Percentiles rank a stretch among this genome's conserved stretches.
Conservation (phyloP, 2,888 invertebrate genomes). For the Drosophila falleni region DNA sequence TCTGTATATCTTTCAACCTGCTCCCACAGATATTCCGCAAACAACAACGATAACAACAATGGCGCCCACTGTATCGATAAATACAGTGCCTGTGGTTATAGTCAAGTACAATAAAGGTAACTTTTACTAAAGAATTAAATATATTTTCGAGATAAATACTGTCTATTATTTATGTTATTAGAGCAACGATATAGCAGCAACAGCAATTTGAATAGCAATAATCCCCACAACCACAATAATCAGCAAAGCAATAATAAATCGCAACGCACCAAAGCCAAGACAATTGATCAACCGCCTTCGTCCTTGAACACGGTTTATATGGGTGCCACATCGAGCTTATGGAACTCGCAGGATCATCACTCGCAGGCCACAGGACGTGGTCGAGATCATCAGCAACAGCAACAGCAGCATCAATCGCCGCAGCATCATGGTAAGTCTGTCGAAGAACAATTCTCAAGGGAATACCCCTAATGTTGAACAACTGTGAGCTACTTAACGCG, state of each 20-base stretch:
- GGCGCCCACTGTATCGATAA: conserved; percentile 84
- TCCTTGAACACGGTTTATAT: conserved; percentile 83
- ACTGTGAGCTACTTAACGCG: conserved; percentile 38
- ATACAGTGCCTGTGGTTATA: conserved; percentile 83
- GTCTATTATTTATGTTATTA: conserved; percentile 20
- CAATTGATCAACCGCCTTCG: conserved; percentile 75
- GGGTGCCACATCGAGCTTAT: conserved; percentile 84
- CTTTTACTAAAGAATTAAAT: neutral
- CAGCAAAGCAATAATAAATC: conserved; percentile 74
- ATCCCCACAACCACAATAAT: conserved; percentile 67
- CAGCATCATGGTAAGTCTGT: conserved; percentile 77
- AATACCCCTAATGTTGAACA: conserved; percentile 18
- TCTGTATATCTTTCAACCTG: neutral
- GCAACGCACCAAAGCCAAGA: conserved; percentile 81
- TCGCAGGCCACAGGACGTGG: conserved; percentile 55
- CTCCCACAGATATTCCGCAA: conserved; percentile 83
- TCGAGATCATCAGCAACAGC: conserved; percentile 72
- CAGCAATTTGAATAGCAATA: conserved; percentile 78
- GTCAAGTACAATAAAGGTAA: conserved; percentile 84
- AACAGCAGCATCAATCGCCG: conserved; percentile 67
- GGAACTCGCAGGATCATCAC: conserved; percentile 84
- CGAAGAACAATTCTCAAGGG: neutral
- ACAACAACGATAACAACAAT: conserved; percentile 85
- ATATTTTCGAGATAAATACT: neutral
- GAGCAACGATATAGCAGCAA: conserved; percentile 80